Evolutionary conservation across 2,113 vertebrate species (phyloP), one percentile per base, ranked within the genome.

Genomic region (Corythornis madagascariensis): DNA sequence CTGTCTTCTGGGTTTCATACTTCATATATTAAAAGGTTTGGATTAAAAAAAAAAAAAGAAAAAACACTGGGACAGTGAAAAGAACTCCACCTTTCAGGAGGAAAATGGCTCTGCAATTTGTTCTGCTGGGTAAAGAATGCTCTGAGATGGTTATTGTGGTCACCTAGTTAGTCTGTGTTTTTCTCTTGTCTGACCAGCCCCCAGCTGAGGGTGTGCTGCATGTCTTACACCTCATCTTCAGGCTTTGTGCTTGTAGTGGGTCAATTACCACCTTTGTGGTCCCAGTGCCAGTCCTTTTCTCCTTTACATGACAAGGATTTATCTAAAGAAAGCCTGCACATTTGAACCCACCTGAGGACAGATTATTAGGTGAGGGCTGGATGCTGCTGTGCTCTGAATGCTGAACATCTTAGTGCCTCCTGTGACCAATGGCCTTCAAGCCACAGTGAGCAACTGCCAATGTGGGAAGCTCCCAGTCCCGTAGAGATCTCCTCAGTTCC

Each of bases 181-280:
- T 50, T 40, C 33, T 52, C 35, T 55, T 45, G 21, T 43, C 66
- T 72, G 29, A 25, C 13, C 66, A 85, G 55, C 22, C 29, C 17
- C 59, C 3, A 50, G 75, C 20, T 29, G n/a, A 69, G 45, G 48
- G 11, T 35, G 56, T 3, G 28, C n/a, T 42, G 16, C 2, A 1
- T 12, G 38, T 20, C 2, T 12, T 11, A 35, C 53, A 20, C 11
- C 73, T 60, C 10, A 13, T 60, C 40, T 75, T 61, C 59, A 83
- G n/a, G 29, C 63, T 47, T 55, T 42, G 11, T 57, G 31, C 73
- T 59, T 75, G 59, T 8, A 19, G 65, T 1, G 11, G 48, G n/a
- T 67, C 47, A 48, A 43, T 4, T 3, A n/a, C 9, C 35, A 11
- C 10, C 3, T 10, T 6, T 43, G 43, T 0, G 0, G 43, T 10